Evolutionary conservation across 2,113 vertebrate genomes (phyloP).

Genomic region (Numenius arquata): DNA sequence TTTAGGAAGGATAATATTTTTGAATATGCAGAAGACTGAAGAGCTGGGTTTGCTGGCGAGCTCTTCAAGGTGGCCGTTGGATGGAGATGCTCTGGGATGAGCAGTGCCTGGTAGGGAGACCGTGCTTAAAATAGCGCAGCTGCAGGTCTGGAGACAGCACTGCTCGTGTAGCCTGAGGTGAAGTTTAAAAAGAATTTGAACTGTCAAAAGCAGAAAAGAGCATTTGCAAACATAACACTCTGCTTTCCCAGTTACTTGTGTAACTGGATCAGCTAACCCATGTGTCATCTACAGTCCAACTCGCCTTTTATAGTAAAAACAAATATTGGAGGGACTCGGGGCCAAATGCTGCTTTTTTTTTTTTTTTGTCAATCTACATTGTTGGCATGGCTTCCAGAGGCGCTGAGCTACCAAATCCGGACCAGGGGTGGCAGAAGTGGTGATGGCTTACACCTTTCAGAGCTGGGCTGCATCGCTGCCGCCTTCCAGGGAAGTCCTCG

Average conservation of each 20-base stretch:
- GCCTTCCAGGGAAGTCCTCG: no score
- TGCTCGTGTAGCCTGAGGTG: not conserved
- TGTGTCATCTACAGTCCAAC: not conserved
- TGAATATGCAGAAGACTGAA: conserved; percentile 59
- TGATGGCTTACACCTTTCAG: not conserved
- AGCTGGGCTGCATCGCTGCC: not conserved
- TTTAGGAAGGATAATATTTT: conserved; percentile 63
- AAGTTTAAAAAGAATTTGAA: not conserved
- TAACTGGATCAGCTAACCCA: not conserved
- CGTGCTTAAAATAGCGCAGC: not conserved
- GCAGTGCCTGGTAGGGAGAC: conserved; percentile 61
- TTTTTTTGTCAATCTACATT: not conserved
- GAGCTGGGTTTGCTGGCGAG: conserved; percentile 48
- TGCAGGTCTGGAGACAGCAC: not conserved
- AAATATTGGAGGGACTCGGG: not conserved
- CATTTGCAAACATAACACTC: not conserved
- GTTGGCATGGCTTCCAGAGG: not conserved
- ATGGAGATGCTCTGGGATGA: conserved; percentile 67
- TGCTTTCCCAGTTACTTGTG: not conserved
- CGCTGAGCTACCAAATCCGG: not conserved
- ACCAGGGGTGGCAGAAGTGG: not conserved
- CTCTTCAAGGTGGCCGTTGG: conserved; percentile 67
- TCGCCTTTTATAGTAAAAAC: conserved; percentile 49
- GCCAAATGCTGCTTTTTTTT: not conserved
- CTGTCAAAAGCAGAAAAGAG: not conserved